phyloP scores from a whole-genome alignment of 2,113 vertebrate species.

The Oncorhynchus tshawytscha region DNA sequence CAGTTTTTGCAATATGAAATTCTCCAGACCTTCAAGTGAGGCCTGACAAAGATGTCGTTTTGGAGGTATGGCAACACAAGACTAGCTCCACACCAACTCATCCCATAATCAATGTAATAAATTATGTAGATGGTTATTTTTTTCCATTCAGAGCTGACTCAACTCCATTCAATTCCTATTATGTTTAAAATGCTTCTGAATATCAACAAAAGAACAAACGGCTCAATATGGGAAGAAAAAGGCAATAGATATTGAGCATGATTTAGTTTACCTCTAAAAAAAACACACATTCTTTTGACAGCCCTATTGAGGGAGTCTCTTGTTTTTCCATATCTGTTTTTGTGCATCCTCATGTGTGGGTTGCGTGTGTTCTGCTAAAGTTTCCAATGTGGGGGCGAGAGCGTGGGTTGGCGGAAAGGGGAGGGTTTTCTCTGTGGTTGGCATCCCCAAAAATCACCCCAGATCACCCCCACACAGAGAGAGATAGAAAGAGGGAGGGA shows the following conservation, averaged over 20 bases:
- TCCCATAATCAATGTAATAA: no score
- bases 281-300: not conserved
- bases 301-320: not conserved
- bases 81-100: no score
- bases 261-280: no score
- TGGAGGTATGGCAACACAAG: no score
- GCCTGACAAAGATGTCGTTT: no score
- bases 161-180: not conserved
- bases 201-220: not conserved
- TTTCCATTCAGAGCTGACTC: not conserved
- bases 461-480: conserved; percentile 15
- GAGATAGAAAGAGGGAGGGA: conserved; percentile 10
- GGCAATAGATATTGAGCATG: no score
- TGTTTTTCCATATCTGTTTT: not conserved
- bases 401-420: conserved; percentile 60
- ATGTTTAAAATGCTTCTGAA: not conserved
- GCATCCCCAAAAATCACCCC: conserved; percentile 61
- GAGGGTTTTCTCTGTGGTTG: conserved; percentile 68
- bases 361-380: conserved; percentile 31
- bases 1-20: no score
- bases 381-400: conserved; percentile 66
- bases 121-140: no score
- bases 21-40: no score
- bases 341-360: not conserved
- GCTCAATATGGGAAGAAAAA: no score